phyloP scores from a whole-genome alignment of 2,113 vertebrate species.

The Puffinus mauretanicus region DNA sequence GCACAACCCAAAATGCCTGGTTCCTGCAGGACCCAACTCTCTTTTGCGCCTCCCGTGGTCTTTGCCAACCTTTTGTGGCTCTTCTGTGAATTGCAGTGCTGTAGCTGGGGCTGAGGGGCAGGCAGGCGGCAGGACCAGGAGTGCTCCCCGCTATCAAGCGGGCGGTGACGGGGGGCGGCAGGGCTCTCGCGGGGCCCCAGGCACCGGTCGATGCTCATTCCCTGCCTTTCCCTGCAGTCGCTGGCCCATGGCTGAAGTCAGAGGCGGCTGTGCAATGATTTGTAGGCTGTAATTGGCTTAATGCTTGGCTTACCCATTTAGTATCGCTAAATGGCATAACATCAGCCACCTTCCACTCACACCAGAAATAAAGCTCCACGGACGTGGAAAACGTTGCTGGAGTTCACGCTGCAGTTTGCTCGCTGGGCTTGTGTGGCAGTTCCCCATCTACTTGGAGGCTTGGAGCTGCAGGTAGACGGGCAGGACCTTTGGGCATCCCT shows the following conservation, averaged over 20 bases:
- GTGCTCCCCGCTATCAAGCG: neutral
- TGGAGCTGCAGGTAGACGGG: neutral
- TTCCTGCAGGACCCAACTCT: neutral
- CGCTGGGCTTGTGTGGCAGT: rapidly evolving
- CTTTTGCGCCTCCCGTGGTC: neutral
- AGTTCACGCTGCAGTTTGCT: neutral
- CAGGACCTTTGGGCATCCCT: neutral
- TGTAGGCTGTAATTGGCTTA: constrained; percentile 43
- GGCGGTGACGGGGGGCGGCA: rapidly evolving
- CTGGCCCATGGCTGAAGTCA: neutral
- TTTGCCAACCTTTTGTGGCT: rapidly evolving
- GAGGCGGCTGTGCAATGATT: neutral
- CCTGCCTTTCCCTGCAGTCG: neutral
- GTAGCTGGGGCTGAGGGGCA: neutral
- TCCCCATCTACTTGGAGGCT: rapidly evolving
- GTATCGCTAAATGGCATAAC: neutral
- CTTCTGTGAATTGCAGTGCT: neutral
- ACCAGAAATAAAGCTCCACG: neutral
- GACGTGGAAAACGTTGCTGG: neutral
- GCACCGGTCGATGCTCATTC: constrained; percentile 5
- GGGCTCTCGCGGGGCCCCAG: neutral
- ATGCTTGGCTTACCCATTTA: constrained; percentile 26
- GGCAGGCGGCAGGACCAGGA: neutral
- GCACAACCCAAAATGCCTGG: neutral
- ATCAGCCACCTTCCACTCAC: neutral